Percentiles rank a stretch among this genome's conserved stretches.
phyloP scores from a whole-genome alignment of 2,888 invertebrate species.

The Euphydryas editha region DNA sequence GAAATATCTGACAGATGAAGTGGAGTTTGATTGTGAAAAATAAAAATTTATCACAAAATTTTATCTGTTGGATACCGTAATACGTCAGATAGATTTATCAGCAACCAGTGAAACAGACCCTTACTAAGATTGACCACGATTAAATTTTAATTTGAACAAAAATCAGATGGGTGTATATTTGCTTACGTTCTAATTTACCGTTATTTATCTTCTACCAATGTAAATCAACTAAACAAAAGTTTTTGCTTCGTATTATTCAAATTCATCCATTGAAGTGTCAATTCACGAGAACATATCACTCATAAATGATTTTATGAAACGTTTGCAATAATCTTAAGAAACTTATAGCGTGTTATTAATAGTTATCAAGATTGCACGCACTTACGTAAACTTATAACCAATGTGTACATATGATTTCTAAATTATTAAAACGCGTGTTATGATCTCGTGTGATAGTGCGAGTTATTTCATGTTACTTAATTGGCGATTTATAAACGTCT shows the following conservation, averaged over 20 bases:
- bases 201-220: background rate
- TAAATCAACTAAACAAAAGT: background rate
- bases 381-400: slow-evolving; percentile 8
- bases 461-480: slow-evolving; percentile 2
- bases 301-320: background rate
- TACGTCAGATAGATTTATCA: too few species aligned
- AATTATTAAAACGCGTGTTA: slow-evolving; percentile 9
- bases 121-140: too few species aligned
- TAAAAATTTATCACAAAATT: too few species aligned
- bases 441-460: slow-evolving; percentile 7
- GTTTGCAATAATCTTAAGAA: slow-evolving; percentile 1
- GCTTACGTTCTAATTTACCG: background rate
- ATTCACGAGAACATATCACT: background rate
- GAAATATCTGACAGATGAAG: too few species aligned
- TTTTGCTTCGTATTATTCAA: background rate
- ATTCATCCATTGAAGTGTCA: background rate
- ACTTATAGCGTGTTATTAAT: slow-evolving; percentile 8
- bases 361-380: slow-evolving; percentile 5
- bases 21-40: too few species aligned
- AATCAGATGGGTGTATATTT: too few species aligned
- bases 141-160: too few species aligned
- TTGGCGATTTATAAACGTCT: background rate
- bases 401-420: slow-evolving; percentile 10
- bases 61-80: too few species aligned
- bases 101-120: too few species aligned